Percentiles rank a stretch among this genome's conserved stretches.
phyloP scores from a whole-genome alignment of 2,113 vertebrate genomes.

The Chamaea fasciata region DNA sequence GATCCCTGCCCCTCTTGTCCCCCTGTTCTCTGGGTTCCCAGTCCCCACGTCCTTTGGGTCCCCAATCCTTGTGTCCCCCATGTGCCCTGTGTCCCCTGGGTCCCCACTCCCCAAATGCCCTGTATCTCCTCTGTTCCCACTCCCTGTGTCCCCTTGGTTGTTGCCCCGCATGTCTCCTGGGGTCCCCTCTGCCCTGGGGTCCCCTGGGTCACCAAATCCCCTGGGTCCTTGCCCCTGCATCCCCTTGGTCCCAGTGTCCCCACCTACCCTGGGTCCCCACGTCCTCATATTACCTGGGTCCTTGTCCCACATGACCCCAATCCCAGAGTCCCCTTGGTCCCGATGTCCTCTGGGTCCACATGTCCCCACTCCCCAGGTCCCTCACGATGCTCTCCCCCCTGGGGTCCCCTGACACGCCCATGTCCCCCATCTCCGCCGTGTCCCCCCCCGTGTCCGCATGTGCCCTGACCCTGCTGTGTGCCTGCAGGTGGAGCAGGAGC shows the following conservation, averaged over 20 bases:
- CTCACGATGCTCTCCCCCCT: background rate
- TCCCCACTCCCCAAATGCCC: background rate
- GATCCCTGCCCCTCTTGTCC: background rate
- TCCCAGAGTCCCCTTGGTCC: background rate
- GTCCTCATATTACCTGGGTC: rapidly evolving
- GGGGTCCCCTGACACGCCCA: background rate
- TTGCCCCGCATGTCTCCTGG: background rate
- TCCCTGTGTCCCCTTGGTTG: background rate
- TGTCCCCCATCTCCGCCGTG: background rate
- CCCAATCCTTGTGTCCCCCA: too few species aligned
- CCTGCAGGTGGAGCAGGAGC: background rate
- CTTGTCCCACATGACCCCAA: background rate
- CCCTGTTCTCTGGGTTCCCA: background rate
- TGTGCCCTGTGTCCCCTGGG: too few species aligned
- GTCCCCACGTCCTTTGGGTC: too few species aligned
- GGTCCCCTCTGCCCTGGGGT: background rate
- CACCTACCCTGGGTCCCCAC: background rate
- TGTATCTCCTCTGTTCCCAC: background rate
- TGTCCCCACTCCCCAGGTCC: too few species aligned
- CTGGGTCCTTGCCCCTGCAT: too few species aligned
- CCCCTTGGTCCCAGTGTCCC: background rate
- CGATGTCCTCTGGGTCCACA: background rate
- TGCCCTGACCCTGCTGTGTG: background rate
- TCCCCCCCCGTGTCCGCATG: background rate
- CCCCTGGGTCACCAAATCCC: background rate